Conservation (phyloP, 2,888 invertebrate species). For the Hecatera dysodea region DNA sequence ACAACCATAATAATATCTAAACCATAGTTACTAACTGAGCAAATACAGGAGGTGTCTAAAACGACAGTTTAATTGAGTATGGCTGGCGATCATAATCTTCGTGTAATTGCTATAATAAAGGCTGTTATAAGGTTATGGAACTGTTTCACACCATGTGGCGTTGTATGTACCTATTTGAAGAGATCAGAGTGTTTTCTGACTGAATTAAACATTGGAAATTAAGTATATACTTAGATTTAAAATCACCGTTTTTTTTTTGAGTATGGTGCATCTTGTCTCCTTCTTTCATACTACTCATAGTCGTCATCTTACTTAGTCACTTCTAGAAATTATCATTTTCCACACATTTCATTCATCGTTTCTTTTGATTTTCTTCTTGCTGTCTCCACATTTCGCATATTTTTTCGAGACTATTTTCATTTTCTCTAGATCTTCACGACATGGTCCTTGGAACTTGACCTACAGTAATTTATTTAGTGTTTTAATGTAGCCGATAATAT, state of each 20-base stretch:
- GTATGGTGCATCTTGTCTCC: too few species aligned
- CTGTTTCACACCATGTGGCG: constrained; percentile 43
- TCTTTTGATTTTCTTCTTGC: too few species aligned
- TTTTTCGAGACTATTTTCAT: too few species aligned
- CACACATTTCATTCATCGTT: too few species aligned
- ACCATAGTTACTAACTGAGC: constrained; percentile 43
- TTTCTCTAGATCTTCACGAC: too few species aligned
- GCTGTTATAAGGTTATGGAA: constrained; percentile 55
- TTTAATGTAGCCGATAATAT: too few species aligned
- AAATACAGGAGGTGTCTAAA: constrained; percentile 50
- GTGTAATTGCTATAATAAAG: constrained; percentile 63
- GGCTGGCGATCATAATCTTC: constrained; percentile 57
- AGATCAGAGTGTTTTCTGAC: constrained; percentile 3
- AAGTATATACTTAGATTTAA: background rate
- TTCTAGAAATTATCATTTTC: too few species aligned
- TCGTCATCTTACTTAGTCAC: too few species aligned
- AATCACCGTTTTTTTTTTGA: background rate
- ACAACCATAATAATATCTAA: constrained; percentile 28
- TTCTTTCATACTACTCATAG: too few species aligned
- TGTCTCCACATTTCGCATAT: too few species aligned
- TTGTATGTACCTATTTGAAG: constrained; percentile 9
- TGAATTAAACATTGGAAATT: background rate
- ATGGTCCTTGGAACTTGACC: too few species aligned
- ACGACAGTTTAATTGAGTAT: constrained; percentile 62
- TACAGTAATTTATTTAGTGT: too few species aligned